phyloP scores from a whole-genome alignment of 1,140 invertebrate genomes.

The Plectus sambesii region DNA sequence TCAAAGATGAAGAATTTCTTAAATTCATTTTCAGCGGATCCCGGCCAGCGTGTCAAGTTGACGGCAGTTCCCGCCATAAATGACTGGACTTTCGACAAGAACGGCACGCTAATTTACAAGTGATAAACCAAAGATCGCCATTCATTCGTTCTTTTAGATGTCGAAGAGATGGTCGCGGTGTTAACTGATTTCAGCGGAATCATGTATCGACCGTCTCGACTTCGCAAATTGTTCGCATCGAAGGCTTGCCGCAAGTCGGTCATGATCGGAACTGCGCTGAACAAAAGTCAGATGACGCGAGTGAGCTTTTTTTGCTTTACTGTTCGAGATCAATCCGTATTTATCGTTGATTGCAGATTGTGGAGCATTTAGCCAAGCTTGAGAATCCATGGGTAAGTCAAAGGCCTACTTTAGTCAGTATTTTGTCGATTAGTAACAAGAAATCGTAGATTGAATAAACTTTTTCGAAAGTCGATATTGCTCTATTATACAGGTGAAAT shows the following conservation, averaged over 20 bases:
- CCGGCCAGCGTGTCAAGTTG: slow-evolving; percentile 64
- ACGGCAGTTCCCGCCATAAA: slow-evolving; percentile 71
- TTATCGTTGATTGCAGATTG: no score
- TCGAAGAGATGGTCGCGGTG: slow-evolving; percentile 52
- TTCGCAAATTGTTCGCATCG: slow-evolving; percentile 72
- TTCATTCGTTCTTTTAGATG: slow-evolving; percentile 52
- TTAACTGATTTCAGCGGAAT: slow-evolving; percentile 22
- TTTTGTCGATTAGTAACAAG: no score
- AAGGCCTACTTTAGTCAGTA: no score
- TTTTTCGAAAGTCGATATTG: no score
- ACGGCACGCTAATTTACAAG: no score
- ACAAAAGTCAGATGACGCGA: slow-evolving; percentile 47
- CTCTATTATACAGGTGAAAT: no score
- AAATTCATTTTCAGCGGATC: slow-evolving; percentile 49
- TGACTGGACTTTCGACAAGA: slow-evolving; percentile 72
- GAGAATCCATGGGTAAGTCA: slow-evolving; percentile 51
- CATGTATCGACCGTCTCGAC: slow-evolving; percentile 27
- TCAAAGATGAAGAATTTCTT: no score
- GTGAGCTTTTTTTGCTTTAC: no score
- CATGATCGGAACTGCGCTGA: slow-evolving; percentile 67
- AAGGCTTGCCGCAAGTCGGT: slow-evolving; percentile 85
- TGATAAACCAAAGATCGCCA: no score
- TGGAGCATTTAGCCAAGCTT: slow-evolving; percentile 49
- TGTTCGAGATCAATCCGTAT: no score
- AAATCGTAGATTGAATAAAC: no score